Percentiles rank a stretch among this genome's conserved stretches.
Evolutionary conservation across 2,888 invertebrate genomes (phyloP).

Genomic region (Harpalus rufipes): DNA sequence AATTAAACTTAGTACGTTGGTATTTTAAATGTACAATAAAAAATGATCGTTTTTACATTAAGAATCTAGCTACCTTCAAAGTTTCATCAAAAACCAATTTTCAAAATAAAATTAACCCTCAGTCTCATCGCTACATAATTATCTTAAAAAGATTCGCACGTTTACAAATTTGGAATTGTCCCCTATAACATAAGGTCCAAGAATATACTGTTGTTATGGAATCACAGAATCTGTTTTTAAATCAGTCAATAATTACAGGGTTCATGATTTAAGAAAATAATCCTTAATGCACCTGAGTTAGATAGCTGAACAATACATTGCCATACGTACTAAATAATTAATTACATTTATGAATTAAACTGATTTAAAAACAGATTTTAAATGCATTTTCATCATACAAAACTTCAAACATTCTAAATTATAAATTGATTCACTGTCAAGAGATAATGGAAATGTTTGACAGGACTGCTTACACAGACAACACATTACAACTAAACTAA

Average conservation of each 20-base stretch:
- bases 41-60: slow-evolving; percentile 46
- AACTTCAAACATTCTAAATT: slow-evolving; percentile 58
- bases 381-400: slow-evolving; percentile 60
- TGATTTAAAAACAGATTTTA: slow-evolving; percentile 64
- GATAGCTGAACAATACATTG: neutral
- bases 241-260: slow-evolving; percentile 16
- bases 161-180: slow-evolving; percentile 45
- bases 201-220: slow-evolving; percentile 58
- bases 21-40: slow-evolving; percentile 38
- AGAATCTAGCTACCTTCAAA: slow-evolving; percentile 18
- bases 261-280: slow-evolving; percentile 22
- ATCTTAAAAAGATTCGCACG: slow-evolving; percentile 52
- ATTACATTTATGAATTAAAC: slow-evolving; percentile 17
- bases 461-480: slow-evolving; percentile 53
- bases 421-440: slow-evolving; percentile 66
- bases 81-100: slow-evolving; percentile 51
- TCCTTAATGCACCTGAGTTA: slow-evolving; percentile 1
- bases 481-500: slow-evolving; percentile 47
- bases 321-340: neutral
- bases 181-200: slow-evolving; percentile 1
- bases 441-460: slow-evolving; percentile 69
- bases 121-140: slow-evolving; percentile 60
- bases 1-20: slow-evolving; percentile 23
- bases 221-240: slow-evolving; percentile 65
- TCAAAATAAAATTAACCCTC: slow-evolving; percentile 55